These are phyloP conservation scores for Tenthredo notha DNA, from an alignment of 2,888 invertebrate genomes.

Conservation along the genomic window DNA sequence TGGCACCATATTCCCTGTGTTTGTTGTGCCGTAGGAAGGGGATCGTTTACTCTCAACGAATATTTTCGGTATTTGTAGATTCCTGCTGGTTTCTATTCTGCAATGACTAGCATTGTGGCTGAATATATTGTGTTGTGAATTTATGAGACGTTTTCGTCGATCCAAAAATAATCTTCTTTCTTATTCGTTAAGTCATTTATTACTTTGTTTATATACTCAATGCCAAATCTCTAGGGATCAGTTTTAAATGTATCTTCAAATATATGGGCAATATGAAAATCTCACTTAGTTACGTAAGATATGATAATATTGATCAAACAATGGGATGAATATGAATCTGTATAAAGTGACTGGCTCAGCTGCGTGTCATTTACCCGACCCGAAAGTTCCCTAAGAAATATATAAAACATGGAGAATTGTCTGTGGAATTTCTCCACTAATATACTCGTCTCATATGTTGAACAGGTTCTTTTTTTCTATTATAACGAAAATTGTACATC, in stretches of 20 bases:
- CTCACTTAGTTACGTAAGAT: slow-evolving; percentile 56
- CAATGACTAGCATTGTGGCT: not conserved
- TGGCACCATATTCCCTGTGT: too few species aligned
- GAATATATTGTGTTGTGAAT: not conserved
- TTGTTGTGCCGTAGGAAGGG: too few species aligned
- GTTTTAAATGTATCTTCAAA: not conserved
- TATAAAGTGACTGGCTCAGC: not conserved
- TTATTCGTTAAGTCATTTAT: not conserved
- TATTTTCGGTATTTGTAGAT: not conserved
- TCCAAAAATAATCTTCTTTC: not conserved
- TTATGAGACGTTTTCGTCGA: not conserved
- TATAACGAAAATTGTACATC: slow-evolving; percentile 46
- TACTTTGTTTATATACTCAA: not conserved
- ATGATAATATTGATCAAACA: slow-evolving; percentile 73
- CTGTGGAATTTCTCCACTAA: slow-evolving; percentile 60
- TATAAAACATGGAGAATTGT: slow-evolving; percentile 58
- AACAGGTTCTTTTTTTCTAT: slow-evolving; percentile 57
- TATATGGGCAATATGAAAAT: slow-evolving; percentile 9
- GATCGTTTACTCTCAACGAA: too few species aligned
- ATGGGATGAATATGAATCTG: slow-evolving; percentile 64
- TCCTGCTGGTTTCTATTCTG: not conserved
- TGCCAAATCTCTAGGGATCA: not conserved
- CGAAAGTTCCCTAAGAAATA: slow-evolving; percentile 7
- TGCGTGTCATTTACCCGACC: not conserved
- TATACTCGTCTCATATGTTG: slow-evolving; percentile 58